These are phyloP conservation scores for Pachyseris speciosa DNA, from an alignment of 64 coral and sea anemone species.

Conservation along the genomic window DNA sequence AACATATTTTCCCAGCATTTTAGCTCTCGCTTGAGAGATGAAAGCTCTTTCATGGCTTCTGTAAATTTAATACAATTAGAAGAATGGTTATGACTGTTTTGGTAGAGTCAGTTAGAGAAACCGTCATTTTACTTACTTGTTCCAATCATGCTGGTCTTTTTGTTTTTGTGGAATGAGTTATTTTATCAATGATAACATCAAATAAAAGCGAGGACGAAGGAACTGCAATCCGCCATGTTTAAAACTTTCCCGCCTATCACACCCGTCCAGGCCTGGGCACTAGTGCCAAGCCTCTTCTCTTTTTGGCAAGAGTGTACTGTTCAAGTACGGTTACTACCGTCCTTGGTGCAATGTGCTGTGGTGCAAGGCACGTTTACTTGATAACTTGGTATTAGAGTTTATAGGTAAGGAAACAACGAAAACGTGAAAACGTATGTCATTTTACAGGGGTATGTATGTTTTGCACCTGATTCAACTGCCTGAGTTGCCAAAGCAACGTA, in stretches of 20 bases:
- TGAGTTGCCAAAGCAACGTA: too few relatives aligned
- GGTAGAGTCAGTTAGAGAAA: background rate
- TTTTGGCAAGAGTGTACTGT: too few relatives aligned
- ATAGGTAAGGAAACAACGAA: too few relatives aligned
- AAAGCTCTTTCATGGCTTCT: conserved; percentile 81
- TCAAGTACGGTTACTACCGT: too few relatives aligned
- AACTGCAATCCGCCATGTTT: background rate
- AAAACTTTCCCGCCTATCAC: conserved; percentile 10
- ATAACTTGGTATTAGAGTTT: too few relatives aligned
- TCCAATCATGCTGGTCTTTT: background rate
- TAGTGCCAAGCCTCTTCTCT: conserved; percentile 2
- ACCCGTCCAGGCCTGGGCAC: background rate
- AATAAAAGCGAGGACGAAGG: background rate
- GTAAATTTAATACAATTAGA: background rate
- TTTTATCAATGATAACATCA: background rate
- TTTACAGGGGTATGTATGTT: too few relatives aligned
- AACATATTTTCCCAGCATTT: conserved; percentile 99
- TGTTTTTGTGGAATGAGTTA: background rate
- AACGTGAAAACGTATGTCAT: too few relatives aligned
- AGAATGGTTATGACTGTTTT: background rate
- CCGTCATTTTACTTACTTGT: conserved; percentile 19
- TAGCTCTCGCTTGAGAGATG: conserved; percentile 79
- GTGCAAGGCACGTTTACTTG: too few relatives aligned
- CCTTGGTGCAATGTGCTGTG: too few relatives aligned
- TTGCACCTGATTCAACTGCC: too few relatives aligned